Percentiles rank a stretch among this genome's conserved stretches.
phyloP scores from a whole-genome alignment of 2,888 invertebrate species.

The Elysia crispata region DNA sequence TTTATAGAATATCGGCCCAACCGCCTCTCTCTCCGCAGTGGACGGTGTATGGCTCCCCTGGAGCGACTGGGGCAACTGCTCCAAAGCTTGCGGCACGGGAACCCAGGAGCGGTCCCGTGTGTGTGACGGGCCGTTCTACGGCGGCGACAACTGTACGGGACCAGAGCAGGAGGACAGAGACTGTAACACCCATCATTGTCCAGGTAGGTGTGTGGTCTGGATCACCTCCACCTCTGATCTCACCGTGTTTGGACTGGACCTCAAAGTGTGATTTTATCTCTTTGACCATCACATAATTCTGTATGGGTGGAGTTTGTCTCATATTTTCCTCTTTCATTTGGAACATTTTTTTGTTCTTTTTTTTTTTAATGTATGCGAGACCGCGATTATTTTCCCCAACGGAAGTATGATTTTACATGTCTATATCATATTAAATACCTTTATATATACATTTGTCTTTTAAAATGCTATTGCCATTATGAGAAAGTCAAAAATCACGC shows the following conservation, averaged over 20 bases:
- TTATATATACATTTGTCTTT: too few relatives aligned
- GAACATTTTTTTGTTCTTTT: not conserved
- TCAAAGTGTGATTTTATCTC: too few relatives aligned
- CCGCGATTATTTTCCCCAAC: too few relatives aligned
- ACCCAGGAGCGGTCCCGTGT: slow-evolving; percentile 54
- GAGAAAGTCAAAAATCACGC: too few relatives aligned
- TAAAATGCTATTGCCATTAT: too few relatives aligned
- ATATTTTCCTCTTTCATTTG: not conserved
- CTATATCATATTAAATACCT: too few relatives aligned
- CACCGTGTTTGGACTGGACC: not conserved
- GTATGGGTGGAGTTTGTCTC: too few relatives aligned
- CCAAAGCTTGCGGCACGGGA: slow-evolving; percentile 64
- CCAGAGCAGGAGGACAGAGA: slow-evolving; percentile 49
- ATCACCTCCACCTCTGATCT: not conserved
- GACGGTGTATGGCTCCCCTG: slow-evolving; percentile 67
- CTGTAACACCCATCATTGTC: slow-evolving; percentile 63
- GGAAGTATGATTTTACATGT: too few relatives aligned
- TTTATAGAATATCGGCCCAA: too few relatives aligned
- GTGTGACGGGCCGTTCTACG: slow-evolving; percentile 63
- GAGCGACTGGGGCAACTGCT: slow-evolving; percentile 63
- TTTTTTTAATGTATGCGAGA: not conserved
- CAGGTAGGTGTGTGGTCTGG: slow-evolving; percentile 54
- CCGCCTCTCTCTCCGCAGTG: slow-evolving; percentile 56
- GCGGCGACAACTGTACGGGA: slow-evolving; percentile 63
- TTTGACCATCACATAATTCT: too few relatives aligned